These are phyloP conservation scores for Athene noctua DNA, from an alignment of 2,113 vertebrate genomes.

Conservation along the genomic window DNA sequence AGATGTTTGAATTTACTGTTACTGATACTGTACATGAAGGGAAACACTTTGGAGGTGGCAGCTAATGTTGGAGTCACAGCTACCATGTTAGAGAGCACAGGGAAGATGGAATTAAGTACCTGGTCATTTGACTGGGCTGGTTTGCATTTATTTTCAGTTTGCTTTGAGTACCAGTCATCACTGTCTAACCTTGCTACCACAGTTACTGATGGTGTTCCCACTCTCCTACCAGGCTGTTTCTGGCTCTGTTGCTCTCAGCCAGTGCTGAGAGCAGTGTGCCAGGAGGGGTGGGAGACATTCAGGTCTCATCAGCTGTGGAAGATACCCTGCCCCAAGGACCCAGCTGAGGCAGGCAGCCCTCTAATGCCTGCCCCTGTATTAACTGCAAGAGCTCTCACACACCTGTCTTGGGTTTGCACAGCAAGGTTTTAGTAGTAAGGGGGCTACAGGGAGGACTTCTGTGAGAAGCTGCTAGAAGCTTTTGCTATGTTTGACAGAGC, in stretches of 20 bases:
- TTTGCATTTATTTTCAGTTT: background rate
- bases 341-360: background rate
- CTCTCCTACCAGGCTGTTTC: background rate
- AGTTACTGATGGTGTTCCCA: background rate
- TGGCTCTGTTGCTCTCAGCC: background rate
- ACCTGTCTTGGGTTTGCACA: fast-evolving
- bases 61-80: background rate
- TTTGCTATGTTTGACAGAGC: background rate
- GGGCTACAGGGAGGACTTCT: background rate
- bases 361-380: background rate
- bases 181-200: background rate
- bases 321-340: background rate
- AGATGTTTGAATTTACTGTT: background rate
- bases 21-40: background rate
- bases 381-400: background rate
- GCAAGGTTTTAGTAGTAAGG: background rate
- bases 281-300: background rate
- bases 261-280: background rate
- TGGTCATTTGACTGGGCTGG: background rate
- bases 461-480: background rate
- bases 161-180: background rate
- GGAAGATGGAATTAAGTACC: background rate
- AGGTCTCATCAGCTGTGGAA: background rate
- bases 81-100: background rate
- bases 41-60: background rate